Conservation (phyloP, 2,797 vertebrate species). For the Pampus argenteus region DNA sequence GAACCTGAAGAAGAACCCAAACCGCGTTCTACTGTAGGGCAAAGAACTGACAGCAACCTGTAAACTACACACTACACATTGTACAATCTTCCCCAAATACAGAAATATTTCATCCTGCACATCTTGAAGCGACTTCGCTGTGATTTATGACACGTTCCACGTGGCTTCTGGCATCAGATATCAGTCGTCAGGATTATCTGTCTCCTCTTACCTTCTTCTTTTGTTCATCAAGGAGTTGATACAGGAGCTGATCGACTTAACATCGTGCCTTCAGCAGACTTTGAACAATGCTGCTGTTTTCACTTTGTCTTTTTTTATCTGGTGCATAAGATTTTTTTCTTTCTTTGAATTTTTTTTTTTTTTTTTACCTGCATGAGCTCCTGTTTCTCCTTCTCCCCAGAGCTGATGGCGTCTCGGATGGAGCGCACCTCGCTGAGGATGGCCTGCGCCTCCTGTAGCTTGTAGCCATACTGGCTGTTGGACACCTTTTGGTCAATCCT, state of each 20-base stretch:
- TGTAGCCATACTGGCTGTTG: slow-evolving; percentile 89
- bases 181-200: slow-evolving; percentile 7
- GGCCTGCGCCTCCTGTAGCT: slow-evolving; percentile 95
- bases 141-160: slow-evolving; percentile 30
- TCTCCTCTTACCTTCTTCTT: slow-evolving; percentile 30
- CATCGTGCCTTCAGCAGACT: slow-evolving; percentile 16
- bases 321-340: background rate
- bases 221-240: slow-evolving; percentile 14
- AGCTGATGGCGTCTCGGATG: slow-evolving; percentile 94
- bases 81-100: too few relatives aligned
- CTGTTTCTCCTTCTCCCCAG: slow-evolving; percentile 96
- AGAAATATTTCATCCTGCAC: background rate
- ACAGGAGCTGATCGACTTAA: slow-evolving; percentile 12
- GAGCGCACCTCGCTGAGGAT: slow-evolving; percentile 95
- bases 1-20: too few relatives aligned
- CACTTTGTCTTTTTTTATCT: background rate
- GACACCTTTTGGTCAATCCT: slow-evolving; percentile 98
- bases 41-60: too few relatives aligned
- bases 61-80: too few relatives aligned
- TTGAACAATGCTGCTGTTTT: slow-evolving; percentile 20
- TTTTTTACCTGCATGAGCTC: slow-evolving; percentile 93
- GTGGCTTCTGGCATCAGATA: slow-evolving; percentile 18
- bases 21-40: too few relatives aligned
- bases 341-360: background rate
- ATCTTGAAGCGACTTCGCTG: background rate